Base-by-base conservation (phyloP, 2,113 vertebrate species). In the Psilopogon haemacephalus region DNA sequence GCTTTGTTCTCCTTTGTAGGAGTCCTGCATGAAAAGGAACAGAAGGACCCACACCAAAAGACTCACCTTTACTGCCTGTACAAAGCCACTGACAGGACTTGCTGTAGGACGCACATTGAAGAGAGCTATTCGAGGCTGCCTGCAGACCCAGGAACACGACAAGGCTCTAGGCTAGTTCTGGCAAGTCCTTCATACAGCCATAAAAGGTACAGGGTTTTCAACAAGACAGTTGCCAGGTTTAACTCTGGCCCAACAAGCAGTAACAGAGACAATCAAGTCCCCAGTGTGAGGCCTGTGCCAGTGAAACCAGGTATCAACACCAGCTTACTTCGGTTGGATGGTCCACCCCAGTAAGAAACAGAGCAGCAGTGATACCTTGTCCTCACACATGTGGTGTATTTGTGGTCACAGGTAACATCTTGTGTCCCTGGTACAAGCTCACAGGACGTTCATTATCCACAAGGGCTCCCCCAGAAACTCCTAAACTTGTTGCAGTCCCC, bases 391-490 rank as follows among this genome's bases (percentile, higher is more conserved):
- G 4, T 3, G 21, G 16, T 30, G 16, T 59, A 2, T 11, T 58
- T 8, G 4, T 2, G 24, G 23, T 16, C 9, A 9, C 38, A 56
- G 55, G 33, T 9, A 30, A n/a, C 48, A 50, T 14, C 65, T 42
- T 0, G 0, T 52, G 7, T 37, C 12, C 46, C 17, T 5, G 0
- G 4, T 9, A 55, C 1, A 3, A 55, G 37, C 28, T 40, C n/a
- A 44, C 30, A 9, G 9, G 55, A 37, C 10, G 3, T 33, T 24
- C 60, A 30, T 42, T 50, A 58, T 55, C 46, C 52, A 50, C 0
- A 0, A 60, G 9, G 26, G 26, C 15, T 35, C 72, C 35, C 48
- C n/a, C 50, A 73, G 50, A 19, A 86, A 55, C 69, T 62, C 14
- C 15, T 0, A 0, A 79, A 33, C 12, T 35, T 62, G 63, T 21